Evolutionary conservation across 1,140 invertebrate species (phyloP), one percentile per base, ranked within the genome.

Genomic region (Drosophila bocki): DNA sequence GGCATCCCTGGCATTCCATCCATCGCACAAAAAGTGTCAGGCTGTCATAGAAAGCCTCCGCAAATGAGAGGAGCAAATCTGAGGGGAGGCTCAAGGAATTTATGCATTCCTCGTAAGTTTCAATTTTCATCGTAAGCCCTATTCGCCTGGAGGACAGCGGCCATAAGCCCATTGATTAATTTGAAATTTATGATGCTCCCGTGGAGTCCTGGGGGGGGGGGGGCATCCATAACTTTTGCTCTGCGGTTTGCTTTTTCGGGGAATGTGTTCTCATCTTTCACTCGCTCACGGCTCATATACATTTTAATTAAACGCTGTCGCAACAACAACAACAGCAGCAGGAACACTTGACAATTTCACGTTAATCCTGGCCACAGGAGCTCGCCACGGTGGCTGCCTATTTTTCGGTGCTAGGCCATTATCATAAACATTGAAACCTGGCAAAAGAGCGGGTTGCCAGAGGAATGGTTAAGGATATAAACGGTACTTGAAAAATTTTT

Each of bases 141-240:
- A 8, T 19, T 33, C 19, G 22, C 29, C n/a, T 2, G 33, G 17
- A 15, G 42, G 45, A 83, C 84, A 72, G 67, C 51, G 63, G 67
- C 42, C 76, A 57, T 75, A 90, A 90, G 85, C 85, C 85, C 85
- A 90, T 90, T 90, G 85, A 90, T 90, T 90, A 90, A 90, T 90
- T 90, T 91, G 85, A 90, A 90, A 90, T 90, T 90, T 90, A 90
- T 91, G 85, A 90, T 75, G 81, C 78, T 61, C 51, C 75, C 44
- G 76, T 56, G 74, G 53, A 71, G 26, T 69, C 59, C 59, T 39
- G 11, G 11, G 4, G 9, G 22, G 47, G 63, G 65, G 60, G 9
- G 22, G 47, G 70, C 70, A 74, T 74, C 75, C 84, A 82, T 88
- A 80, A 74, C 84, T 88, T 79, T 84, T 79, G 65, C 70, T 78